Conservation (phyloP, 2,797 vertebrate species). For the Enteromius thamalakanensis region DNA sequence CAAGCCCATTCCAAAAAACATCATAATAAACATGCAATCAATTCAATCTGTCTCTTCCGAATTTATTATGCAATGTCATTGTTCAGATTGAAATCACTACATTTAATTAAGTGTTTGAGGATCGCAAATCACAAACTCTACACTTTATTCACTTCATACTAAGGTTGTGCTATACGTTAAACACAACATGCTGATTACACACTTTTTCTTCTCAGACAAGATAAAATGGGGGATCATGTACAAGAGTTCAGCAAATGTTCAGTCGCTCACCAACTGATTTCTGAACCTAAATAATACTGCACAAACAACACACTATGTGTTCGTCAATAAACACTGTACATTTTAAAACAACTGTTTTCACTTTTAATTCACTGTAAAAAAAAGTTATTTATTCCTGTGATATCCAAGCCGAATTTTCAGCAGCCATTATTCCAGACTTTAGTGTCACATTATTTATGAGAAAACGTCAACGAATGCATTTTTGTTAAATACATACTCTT, state of each 20-base stretch:
- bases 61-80: neutral
- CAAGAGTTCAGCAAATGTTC: constrained; percentile 1
- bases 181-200: neutral
- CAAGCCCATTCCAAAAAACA: neutral
- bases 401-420: neutral
- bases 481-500: too few relatives aligned
- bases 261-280: neutral
- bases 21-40: neutral
- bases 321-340: neutral
- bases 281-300: neutral
- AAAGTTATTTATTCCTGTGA: neutral
- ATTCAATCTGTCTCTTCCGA: neutral
- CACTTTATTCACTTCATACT: neutral
- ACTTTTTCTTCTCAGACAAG: neutral
- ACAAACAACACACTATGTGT: too few relatives aligned
- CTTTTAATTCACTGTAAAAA: neutral
- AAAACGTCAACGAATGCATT: neutral
- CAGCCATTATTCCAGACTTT: neutral
- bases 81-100: constrained; percentile 3
- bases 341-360: neutral
- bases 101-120: constrained; percentile 8
- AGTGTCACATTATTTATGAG: neutral
- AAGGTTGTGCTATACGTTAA: neutral
- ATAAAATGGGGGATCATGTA: neutral
- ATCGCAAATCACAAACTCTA: neutral